These are phyloP conservation scores for Dicrurus megarhynchus DNA, from an alignment of 2,113 vertebrate genomes.

Conservation along the genomic window DNA sequence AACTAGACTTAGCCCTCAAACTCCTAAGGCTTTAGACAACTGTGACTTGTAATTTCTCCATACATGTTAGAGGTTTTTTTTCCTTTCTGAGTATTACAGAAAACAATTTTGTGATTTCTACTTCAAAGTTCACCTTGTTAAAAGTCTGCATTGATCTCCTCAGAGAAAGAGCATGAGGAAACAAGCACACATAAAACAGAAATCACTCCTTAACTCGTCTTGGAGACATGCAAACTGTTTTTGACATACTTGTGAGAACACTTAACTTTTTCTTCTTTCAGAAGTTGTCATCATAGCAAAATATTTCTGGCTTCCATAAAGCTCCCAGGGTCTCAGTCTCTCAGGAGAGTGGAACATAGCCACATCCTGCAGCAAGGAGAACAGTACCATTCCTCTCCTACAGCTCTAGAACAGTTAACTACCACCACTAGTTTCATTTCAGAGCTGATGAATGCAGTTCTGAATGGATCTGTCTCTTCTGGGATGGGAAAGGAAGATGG, in stretches of 20 bases:
- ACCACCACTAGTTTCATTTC: neutral
- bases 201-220: neutral
- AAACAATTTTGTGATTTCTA: constrained; percentile 1
- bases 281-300: neutral
- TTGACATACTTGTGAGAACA: neutral
- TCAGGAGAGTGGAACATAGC: neutral
- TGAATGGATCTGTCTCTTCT: neutral
- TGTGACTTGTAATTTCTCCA: neutral
- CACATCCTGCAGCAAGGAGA: neutral
- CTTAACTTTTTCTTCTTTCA: neutral
- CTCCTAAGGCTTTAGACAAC: neutral
- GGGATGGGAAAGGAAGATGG: neutral
- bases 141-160: constrained; percentile 1
- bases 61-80: neutral
- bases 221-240: neutral
- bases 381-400: neutral
- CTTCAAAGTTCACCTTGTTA: constrained; percentile 18
- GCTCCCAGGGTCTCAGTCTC: neutral
- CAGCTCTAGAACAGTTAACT: neutral
- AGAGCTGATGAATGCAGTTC: neutral
- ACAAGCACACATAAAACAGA: neutral
- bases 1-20: neutral
- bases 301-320: neutral
- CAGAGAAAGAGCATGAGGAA: neutral
- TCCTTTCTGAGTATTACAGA: neutral